phyloP scores from a whole-genome alignment of 92 coral and sea anemone genomes.

The Chrysogorgia sp. region DNA sequence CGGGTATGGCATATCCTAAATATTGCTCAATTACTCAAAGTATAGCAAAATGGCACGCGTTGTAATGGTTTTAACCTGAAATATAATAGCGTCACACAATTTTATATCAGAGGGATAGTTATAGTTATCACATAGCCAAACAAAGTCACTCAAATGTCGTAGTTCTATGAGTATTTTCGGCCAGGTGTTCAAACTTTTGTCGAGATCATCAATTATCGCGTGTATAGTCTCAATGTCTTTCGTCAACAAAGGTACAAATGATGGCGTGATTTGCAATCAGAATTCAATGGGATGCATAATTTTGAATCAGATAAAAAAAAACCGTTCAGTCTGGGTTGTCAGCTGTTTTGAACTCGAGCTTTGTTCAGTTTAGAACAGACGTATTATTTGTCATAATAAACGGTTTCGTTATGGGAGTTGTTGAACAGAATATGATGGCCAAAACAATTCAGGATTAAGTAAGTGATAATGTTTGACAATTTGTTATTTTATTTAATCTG shows the following conservation, averaged over 20 bases:
- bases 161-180: too few relatives aligned
- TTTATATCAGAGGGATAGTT: too few relatives aligned
- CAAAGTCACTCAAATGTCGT: too few relatives aligned
- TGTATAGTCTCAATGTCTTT: conserved; percentile 9
- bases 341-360: not conserved
- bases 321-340: not conserved
- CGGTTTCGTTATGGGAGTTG: not conserved
- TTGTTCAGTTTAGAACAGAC: not conserved
- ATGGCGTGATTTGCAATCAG: conserved; percentile 11
- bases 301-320: conserved; percentile 5
- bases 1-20: too few relatives aligned
- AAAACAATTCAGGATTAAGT: not conserved
- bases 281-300: not conserved
- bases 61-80: too few relatives aligned
- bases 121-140: too few relatives aligned
- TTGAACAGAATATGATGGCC: not conserved
- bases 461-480: not conserved
- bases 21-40: not conserved
- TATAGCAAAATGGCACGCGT: too few relatives aligned
- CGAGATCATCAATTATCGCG: conserved; percentile 28
- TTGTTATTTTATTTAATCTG: not conserved
- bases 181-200: conserved; percentile 27
- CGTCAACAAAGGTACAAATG: conserved; percentile 21
- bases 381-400: not conserved
- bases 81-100: too few relatives aligned